phyloP scores from a whole-genome alignment of 2,888 invertebrate species.

The Operophtera brumata region DNA sequence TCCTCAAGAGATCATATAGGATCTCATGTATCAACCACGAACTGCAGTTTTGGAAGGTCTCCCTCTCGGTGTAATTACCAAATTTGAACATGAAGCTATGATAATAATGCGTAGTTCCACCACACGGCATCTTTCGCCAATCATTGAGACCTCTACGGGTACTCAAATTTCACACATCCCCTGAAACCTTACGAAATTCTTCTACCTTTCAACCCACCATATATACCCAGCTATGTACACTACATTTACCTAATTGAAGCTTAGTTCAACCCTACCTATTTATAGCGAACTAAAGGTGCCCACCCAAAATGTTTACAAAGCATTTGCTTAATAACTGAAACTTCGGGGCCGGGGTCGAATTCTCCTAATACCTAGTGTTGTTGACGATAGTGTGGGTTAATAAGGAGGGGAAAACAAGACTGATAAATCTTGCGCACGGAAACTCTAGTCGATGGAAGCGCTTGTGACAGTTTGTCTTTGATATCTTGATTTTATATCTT shows the following conservation, averaged over 20 bases:
- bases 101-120: too few species aligned
- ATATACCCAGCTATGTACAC: slow-evolving; percentile 25
- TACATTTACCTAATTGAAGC: slow-evolving; percentile 64
- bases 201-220: slow-evolving; percentile 17
- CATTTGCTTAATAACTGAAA: slow-evolving; percentile 81
- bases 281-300: slow-evolving; percentile 73
- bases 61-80: too few species aligned
- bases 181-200: slow-evolving; percentile 22
- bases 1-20: too few species aligned
- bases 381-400: slow-evolving; percentile 46
- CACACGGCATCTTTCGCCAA: not conserved
- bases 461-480: too few species aligned
- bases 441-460: too few species aligned
- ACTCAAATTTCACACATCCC: slow-evolving; percentile 2
- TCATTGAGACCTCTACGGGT: not conserved
- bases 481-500: too few species aligned
- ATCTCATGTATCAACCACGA: too few species aligned
- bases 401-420: slow-evolving; percentile 25
- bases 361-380: slow-evolving; percentile 71
- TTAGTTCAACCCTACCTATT: slow-evolving; percentile 70
- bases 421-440: not conserved
- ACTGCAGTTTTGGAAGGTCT: too few species aligned
- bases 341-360: slow-evolving; percentile 75
- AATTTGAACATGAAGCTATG: too few species aligned
- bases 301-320: slow-evolving; percentile 78